A percentile compares a stretch with the other conserved stretches of the same genome.
Conservation (phyloP, 2,888 invertebrate species). For the Dryobota labecula region DNA sequence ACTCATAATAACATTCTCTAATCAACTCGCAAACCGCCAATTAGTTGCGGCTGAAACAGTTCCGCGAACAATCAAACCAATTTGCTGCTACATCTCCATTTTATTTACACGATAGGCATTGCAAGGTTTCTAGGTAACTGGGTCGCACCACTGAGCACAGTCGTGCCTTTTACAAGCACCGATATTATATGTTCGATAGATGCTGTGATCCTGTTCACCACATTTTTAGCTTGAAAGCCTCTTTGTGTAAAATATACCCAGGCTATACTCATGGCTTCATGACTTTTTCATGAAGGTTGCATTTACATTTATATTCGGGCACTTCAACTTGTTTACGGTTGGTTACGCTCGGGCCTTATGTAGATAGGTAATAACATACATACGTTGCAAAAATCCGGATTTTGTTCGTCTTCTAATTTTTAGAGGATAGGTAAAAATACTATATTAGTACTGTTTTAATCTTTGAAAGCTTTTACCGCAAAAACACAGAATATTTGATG, state of each 20-base stretch:
- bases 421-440: slow-evolving; percentile 1
- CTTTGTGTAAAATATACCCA: slow-evolving; percentile 51
- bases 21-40: slow-evolving; percentile 23
- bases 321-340: slow-evolving; percentile 54
- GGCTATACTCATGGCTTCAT: slow-evolving; percentile 59
- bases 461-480: slow-evolving; percentile 33
- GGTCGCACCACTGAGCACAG: not conserved
- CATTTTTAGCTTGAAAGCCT: slow-evolving; percentile 49
- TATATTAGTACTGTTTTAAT: slow-evolving; percentile 42
- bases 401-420: slow-evolving; percentile 41
- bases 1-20: slow-evolving; percentile 15
- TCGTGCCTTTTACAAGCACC: slow-evolving; percentile 7
- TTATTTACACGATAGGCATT: slow-evolving; percentile 14
- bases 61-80: slow-evolving; percentile 27
- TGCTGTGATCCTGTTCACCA: slow-evolving; percentile 20
- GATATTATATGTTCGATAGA: slow-evolving; percentile 35
- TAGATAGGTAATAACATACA: slow-evolving; percentile 46
- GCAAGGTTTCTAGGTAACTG: slow-evolving; percentile 20
- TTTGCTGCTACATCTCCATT: slow-evolving; percentile 31
- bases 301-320: slow-evolving; percentile 65
- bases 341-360: slow-evolving; percentile 45
- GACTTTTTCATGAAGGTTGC: slow-evolving; percentile 65
- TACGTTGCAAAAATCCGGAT: slow-evolving; percentile 24
- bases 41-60: slow-evolving; percentile 27
- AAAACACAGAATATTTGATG: slow-evolving; percentile 46